Evolutionary conservation across 2,797 vertebrate genomes (phyloP).

Genomic region (Apodemus agrarius): DNA sequence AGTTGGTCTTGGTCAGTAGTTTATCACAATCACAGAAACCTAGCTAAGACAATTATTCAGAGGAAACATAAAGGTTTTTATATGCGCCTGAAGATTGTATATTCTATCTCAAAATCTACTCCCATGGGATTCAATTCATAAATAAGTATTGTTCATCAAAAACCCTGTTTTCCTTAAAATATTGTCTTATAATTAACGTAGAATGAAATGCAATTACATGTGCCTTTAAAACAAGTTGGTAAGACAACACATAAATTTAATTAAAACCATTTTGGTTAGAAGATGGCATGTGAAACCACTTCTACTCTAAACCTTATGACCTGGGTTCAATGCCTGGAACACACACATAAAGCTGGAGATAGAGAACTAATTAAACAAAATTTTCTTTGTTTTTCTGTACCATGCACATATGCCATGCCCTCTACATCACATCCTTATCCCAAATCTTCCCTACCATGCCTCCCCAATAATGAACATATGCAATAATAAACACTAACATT

Average conservation of each 20-base stretch:
- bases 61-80: background rate
- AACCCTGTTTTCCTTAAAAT: background rate
- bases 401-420: background rate
- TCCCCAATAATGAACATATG: background rate
- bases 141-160: background rate
- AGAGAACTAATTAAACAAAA: too few species aligned
- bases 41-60: background rate
- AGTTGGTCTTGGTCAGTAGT: background rate
- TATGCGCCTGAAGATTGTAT: background rate
- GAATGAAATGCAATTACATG: background rate
- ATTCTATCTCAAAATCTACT: background rate
- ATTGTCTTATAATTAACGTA: background rate
- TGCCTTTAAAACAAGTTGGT: background rate
- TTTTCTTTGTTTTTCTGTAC: background rate
- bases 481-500: background rate
- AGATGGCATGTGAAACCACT: background rate
- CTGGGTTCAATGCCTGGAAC: background rate
- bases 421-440: background rate
- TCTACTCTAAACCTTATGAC: background rate
- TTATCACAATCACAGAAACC: background rate
- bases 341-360: background rate
- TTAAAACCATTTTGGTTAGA: background rate
- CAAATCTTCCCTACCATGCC: background rate
- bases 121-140: background rate
- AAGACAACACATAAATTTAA: background rate